A percentile compares a stretch with the other conserved stretches of the same genome.
Conservation (phyloP, 1,140 invertebrate species). For the Bacillus rossius region DNA sequence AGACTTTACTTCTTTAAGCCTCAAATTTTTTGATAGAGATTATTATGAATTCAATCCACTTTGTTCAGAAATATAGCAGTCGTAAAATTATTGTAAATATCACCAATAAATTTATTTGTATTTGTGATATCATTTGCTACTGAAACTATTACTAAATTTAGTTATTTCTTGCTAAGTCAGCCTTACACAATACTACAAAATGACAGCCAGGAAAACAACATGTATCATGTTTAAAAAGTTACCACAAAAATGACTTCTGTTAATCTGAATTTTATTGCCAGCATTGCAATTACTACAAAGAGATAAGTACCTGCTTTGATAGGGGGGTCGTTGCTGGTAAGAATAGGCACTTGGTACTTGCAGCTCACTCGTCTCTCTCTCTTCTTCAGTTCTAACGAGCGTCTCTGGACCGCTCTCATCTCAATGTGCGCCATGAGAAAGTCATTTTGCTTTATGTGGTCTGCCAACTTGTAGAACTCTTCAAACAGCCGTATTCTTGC, state of each 20-base stretch:
- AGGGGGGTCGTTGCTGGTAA: not conserved
- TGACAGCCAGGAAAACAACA: not conserved
- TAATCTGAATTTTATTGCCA: conserved; percentile 17
- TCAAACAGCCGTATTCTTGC: conserved; percentile 40
- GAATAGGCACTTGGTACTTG: conserved; percentile 43
- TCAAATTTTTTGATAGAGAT: no score
- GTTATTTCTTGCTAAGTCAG: no score
- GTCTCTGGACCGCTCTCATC: conserved; percentile 25
- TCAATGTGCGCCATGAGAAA: conserved; percentile 44
- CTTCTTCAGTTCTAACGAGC: conserved; percentile 23
- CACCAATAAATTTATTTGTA: no score
- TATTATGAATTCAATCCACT: no score
- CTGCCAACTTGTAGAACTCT: conserved; percentile 44
- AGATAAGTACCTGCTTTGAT: not conserved
- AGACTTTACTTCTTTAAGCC: no score
- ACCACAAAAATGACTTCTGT: conserved; percentile 7
- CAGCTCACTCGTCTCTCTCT: conserved; percentile 43
- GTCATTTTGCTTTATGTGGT: conserved; percentile 42
- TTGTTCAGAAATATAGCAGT: no score
- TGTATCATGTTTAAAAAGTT: not conserved
- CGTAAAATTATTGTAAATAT: no score
- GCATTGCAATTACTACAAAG: conserved; percentile 6
- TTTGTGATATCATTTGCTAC: no score
- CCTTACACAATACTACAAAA: no score
- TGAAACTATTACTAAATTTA: no score